Base-by-base conservation (phyloP, 2,797 vertebrate genomes). In the Siniperca obscura region DNA sequence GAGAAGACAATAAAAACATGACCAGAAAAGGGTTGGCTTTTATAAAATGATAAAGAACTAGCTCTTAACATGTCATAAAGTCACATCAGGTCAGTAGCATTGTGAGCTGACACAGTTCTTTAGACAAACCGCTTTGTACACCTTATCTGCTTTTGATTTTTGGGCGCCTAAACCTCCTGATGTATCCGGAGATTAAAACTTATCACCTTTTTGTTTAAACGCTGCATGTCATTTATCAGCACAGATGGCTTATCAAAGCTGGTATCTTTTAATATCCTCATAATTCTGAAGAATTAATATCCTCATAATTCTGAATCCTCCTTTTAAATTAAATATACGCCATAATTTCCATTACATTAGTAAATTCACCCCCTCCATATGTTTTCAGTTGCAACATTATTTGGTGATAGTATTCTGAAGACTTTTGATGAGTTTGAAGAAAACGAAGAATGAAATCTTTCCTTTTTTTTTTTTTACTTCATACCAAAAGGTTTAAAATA, bases 201-300 rank as follows among this genome's bases (percentile, higher is more conserved):
- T 0, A 79, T 81, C 65, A 70, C 27, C 30, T 75, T 80, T 36
- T 74, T 42, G 42, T 81, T 75, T 68, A 30, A 82, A 66, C 34
- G 0, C 46, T 61, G 70, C 55, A 61, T 25, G 17, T 67, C 53
- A 48, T 44, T 10, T 67, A 44, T 66, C 40, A 52, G 16, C 68
- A 52, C 72, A 78, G 61, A 78, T 66, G 55, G 48, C 50, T 70
- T 57, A 65, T 80, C 22, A 60, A 76, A 82, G 53, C 52, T 69
- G 61, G 8, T 52, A 44, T n/a, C 27, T 13, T 12, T 16, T 0
- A 22, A 77, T 40, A 65, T 50, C 3, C 1, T 44, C 57, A 25
- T 16, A 40, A 56, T 34, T 42, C 48, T 21, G 21, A 27, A 16
- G 13, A 27, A 30, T 16, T 0, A 22, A 77, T 40, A 65, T 50